Evolutionary conservation across 2,797 vertebrate species (phyloP).

Genomic region (Rhynchonycteris naso): DNA sequence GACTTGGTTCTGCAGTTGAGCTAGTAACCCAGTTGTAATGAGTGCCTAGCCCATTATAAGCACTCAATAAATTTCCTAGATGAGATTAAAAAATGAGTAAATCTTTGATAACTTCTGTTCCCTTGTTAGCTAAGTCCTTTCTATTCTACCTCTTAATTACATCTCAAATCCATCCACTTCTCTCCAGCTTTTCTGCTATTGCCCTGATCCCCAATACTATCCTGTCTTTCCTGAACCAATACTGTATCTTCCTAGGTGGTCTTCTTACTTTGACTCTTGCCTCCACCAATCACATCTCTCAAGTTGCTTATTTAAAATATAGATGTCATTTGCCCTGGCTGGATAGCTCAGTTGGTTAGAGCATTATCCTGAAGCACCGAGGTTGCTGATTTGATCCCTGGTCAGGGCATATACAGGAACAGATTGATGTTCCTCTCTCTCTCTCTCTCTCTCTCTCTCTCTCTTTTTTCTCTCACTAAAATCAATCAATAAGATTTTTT

Average conservation of each 20-base stretch:
- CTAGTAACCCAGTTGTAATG: not conserved
- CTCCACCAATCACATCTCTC: not conserved
- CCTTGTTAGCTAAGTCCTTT: not conserved
- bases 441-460: no score
- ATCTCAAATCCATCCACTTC: not conserved
- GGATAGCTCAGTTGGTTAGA: no score
- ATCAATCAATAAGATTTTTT: no score
- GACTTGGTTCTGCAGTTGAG: not conserved
- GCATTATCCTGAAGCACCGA: no score
- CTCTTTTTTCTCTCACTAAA: no score
- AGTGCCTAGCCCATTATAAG: not conserved
- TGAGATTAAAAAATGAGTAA: not conserved
- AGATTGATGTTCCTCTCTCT: no score
- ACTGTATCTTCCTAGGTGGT: not conserved
- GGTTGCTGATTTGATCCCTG: no score
- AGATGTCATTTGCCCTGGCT: not conserved
- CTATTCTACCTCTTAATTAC: not conserved
- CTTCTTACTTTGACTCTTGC: not conserved
- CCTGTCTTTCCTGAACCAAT: not conserved
- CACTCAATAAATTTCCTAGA: not conserved
- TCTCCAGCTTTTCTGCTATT: not conserved
- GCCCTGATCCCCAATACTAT: not conserved
- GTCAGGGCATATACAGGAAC: no score
- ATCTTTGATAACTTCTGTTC: not conserved
- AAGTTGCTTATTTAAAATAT: slow-evolving; percentile 21